Evolutionary conservation across 2,888 invertebrate species (phyloP), one percentile per base, ranked within the genome.

Genomic region (Lycocerus yunnanus): DNA sequence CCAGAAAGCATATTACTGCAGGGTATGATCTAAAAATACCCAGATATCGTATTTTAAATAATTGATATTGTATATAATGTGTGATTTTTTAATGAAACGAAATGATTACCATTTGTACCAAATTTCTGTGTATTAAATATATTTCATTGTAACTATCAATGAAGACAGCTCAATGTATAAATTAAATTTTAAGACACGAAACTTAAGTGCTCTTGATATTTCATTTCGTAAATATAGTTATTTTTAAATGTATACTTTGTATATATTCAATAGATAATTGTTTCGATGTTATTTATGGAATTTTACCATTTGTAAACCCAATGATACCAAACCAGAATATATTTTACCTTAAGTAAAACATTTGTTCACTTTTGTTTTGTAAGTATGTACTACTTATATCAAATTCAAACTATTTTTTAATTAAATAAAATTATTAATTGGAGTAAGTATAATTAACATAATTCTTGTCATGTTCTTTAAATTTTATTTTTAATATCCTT

Each of bases 121-220:
- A 86, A 85, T 82, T 84, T 81, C 78, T 84, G 84, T 83, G 80
- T 82, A 78, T 79, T 79, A 80, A 82, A 83, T 83, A n/a, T n/a
- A 79, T 81, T 81, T 81, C 80, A 77, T 78, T 76, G 77, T 81
- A 78, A 80, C 76, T 82, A 83, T 82, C 85, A 85, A 85, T 85
- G 85, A 85, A 85, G 85, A 84, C 85, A 85, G 85, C 84, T 86
- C 84, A 77, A 77, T 76, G 73, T 77, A 77, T 77, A 79, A 80
- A 81, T 78, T 84, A 84, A 84, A 84, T 83, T 84, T 83, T 86
- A 85, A 85, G 84, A 84, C 82, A 85, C 84, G 84, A 86, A 87
- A 87, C 87, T 86, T 86, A 87, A 87, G 87, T 87, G 87, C 87
- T 87, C 87, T 87, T 87, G 87, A 86, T 86, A 86, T 86, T 86